Evolutionary conservation across 2,888 invertebrate species (phyloP).

Genomic region (Slavum lentiscoides): DNA sequence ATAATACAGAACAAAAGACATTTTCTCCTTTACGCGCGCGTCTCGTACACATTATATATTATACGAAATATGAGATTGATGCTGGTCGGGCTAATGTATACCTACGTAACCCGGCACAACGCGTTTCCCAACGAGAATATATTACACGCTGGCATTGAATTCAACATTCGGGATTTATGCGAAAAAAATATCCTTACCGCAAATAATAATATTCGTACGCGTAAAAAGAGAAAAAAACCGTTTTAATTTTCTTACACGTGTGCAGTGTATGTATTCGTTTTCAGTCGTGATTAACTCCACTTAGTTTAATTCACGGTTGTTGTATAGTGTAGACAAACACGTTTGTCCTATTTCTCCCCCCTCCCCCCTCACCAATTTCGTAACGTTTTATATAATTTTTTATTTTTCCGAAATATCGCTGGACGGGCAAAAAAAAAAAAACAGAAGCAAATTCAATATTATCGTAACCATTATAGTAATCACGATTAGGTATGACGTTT

Average conservation of each 20-base stretch:
- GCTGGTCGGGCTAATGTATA: conserved; percentile 13
- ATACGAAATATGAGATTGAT: conserved; percentile 35
- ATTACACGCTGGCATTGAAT: conserved; percentile 28
- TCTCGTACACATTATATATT: conserved; percentile 7
- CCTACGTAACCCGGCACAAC: not conserved
- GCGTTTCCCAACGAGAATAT: conserved; percentile 28
- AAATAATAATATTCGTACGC: not conserved
- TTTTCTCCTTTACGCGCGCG: conserved; percentile 17
- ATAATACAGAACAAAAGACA: conserved; percentile 27
- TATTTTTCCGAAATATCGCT: not conserved
- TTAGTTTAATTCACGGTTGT: not conserved
- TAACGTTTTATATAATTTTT: not conserved
- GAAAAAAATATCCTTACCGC: not conserved
- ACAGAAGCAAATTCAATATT: too few species aligned
- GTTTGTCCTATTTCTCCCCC: not conserved
- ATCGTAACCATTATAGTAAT: too few species aligned
- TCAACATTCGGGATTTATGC: not conserved
- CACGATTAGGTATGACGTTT: too few species aligned
- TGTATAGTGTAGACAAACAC: not conserved
- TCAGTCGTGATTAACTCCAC: not conserved
- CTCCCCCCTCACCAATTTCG: too few species aligned
- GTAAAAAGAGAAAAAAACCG: not conserved
- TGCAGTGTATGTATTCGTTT: not conserved
- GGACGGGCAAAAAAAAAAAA: too few species aligned
- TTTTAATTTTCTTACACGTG: not conserved